phyloP scores from a whole-genome alignment of 2,113 vertebrate species.

The Equus quagga region DNA sequence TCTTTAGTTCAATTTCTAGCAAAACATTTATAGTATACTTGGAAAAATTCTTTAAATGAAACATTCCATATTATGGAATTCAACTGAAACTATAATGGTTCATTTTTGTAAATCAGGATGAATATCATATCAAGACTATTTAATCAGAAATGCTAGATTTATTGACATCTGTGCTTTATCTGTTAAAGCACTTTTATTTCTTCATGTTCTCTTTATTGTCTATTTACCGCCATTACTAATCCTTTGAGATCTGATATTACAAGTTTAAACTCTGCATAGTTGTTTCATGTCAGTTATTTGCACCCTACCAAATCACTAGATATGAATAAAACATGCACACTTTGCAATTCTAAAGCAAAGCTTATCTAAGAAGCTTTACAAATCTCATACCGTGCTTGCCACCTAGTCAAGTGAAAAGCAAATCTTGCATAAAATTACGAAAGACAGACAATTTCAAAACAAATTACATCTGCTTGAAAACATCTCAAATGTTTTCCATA shows the following conservation, averaged over 20 bases:
- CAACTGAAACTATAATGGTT: constrained; percentile 14
- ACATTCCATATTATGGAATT: constrained; percentile 41
- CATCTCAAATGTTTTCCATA: constrained; percentile 59
- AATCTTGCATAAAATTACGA: constrained; percentile 78
- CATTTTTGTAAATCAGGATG: constrained; percentile 43
- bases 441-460: constrained; percentile 79
- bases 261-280: constrained; percentile 62
- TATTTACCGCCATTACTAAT: constrained; percentile 56
- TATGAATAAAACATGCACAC: constrained; percentile 79
- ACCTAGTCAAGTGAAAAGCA: constrained; percentile 75
- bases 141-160: constrained; percentile 53
- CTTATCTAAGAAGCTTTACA: constrained; percentile 74
- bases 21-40: constrained; percentile 47
- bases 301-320: constrained; percentile 69
- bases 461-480: constrained; percentile 77
- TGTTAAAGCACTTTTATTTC: constrained; percentile 31
- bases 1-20: constrained; percentile 53
- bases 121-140: constrained; percentile 27
- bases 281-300: constrained; percentile 71
- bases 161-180: constrained; percentile 32
- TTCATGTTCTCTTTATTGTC: constrained; percentile 38
- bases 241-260: constrained; percentile 57
- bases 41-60: constrained; percentile 27
- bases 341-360: constrained; percentile 75
- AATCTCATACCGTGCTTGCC: constrained; percentile 66